phyloP scores from a whole-genome alignment of 2,888 invertebrate species.

The Dryobota labecula region DNA sequence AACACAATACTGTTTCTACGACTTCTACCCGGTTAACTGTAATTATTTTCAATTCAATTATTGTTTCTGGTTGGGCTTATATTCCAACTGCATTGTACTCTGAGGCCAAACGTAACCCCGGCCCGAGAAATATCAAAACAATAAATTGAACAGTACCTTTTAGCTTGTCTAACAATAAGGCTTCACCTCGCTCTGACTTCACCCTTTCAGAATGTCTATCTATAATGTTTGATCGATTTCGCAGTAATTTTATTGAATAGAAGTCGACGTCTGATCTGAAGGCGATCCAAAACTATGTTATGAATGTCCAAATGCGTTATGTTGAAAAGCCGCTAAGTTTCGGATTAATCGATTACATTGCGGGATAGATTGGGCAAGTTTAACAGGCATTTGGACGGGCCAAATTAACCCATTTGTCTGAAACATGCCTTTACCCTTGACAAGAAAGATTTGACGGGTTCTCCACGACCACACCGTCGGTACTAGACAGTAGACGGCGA shows the following conservation, averaged over 20 bases:
- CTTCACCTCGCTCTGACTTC: conserved; percentile 54
- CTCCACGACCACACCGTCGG: conserved; percentile 62
- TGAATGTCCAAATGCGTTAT: conserved; percentile 72
- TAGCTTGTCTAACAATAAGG: conserved; percentile 22
- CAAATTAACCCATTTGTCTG: conserved; percentile 82
- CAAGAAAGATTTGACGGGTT: conserved; percentile 72
- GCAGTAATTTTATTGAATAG: conserved; percentile 68
- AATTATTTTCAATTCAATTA: conserved; percentile 37
- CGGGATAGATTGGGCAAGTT: conserved; percentile 82
- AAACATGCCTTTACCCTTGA: conserved; percentile 73
- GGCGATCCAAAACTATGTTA: conserved; percentile 71
- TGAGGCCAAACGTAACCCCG: background rate
- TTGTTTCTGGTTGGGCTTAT: conserved; percentile 12
- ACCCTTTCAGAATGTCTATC: conserved; percentile 64
- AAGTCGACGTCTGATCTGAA: conserved; percentile 68
- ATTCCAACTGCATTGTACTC: conserved; percentile 35
- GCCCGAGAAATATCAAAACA: conserved; percentile 24
- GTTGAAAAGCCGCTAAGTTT: conserved; percentile 79
- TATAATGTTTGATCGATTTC: conserved; percentile 74
- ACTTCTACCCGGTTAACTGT: conserved; percentile 12
- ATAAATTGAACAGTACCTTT: conserved; percentile 36
- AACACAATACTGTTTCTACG: conserved; percentile 8
- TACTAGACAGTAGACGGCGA: conserved; percentile 54
- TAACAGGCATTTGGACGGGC: conserved; percentile 74
- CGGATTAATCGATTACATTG: conserved; percentile 83